Conservation (phyloP, 64 coral and sea anemone genomes). For the Actinia tenebrosa region DNA sequence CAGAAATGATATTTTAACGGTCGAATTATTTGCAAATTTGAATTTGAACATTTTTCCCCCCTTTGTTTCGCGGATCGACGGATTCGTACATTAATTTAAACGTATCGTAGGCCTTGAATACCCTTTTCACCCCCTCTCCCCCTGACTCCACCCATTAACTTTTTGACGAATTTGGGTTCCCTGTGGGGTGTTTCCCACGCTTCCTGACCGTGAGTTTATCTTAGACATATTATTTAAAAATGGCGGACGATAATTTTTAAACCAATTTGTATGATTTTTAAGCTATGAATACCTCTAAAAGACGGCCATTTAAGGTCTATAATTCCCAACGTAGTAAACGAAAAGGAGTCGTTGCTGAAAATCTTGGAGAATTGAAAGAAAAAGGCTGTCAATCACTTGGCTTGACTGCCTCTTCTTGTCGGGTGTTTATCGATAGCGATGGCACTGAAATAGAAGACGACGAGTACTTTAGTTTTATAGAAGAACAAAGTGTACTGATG, state of each 20-base stretch:
- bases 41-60: too few relatives aligned
- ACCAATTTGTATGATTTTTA: neutral
- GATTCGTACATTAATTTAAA: too few relatives aligned
- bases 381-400: neutral
- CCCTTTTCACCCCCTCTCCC: too few relatives aligned
- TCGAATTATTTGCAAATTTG: too few relatives aligned
- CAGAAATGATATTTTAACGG: too few relatives aligned
- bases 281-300: neutral
- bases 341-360: neutral
- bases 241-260: neutral
- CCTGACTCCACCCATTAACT: too few relatives aligned
- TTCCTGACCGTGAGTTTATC: neutral
- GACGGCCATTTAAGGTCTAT: slow-evolving; percentile 8
- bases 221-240: neutral
- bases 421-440: neutral
- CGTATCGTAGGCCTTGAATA: too few relatives aligned
- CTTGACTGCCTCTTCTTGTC: neutral
- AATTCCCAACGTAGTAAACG: neutral
- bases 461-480: slow-evolving; percentile 7
- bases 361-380: slow-evolving; percentile 4
- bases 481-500: slow-evolving; percentile 1
- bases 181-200: neutral
- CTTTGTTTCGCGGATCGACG: too few relatives aligned
- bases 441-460: slow-evolving; percentile 9
- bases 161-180: neutral